phyloP scores from a whole-genome alignment of 2,113 vertebrate species.

The Esox niger region DNA sequence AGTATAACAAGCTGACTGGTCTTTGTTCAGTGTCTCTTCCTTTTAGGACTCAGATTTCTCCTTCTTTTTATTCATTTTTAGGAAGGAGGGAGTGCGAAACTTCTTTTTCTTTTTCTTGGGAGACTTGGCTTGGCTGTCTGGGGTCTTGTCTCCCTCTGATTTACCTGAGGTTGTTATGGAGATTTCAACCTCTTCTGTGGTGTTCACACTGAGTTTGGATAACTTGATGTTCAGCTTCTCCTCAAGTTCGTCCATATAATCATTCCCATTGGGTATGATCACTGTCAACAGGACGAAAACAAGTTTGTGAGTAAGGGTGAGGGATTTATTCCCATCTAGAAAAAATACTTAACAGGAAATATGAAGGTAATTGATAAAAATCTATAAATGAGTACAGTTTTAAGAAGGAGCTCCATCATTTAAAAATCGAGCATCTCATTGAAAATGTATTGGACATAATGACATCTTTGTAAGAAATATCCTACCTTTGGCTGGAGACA shows the following conservation, averaged over 20 bases:
- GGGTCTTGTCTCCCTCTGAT: slow-evolving; percentile 50
- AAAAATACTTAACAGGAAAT: neutral
- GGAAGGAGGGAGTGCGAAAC: slow-evolving; percentile 71
- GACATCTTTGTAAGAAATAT: neutral
- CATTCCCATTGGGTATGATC: slow-evolving; percentile 64
- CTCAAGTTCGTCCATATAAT: slow-evolving; percentile 64
- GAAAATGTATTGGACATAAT: too few species aligned
- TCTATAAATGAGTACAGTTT: too few species aligned
- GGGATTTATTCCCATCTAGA: neutral
- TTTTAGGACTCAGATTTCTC: slow-evolving; percentile 56
- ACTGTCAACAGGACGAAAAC: slow-evolving; percentile 50
- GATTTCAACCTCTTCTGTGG: slow-evolving; percentile 63
- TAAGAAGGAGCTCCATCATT: too few species aligned
- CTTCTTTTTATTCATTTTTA: slow-evolving; percentile 68
- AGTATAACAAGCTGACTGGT: neutral
- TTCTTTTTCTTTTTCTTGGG: slow-evolving; percentile 74
- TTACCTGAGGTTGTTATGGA: slow-evolving; percentile 64
- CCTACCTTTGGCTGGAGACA: slow-evolving; percentile 85
- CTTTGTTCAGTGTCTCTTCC: slow-evolving; percentile 17
- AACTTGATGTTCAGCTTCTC: slow-evolving; percentile 68
- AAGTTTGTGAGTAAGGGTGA: slow-evolving; percentile 9
- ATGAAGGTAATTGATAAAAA: too few species aligned
- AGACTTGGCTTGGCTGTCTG: slow-evolving; percentile 62
- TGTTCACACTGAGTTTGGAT: slow-evolving; percentile 67
- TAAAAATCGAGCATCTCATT: too few species aligned